These are phyloP conservation scores for Bradypodion pumilum DNA, from an alignment of 2,797 vertebrate genomes.

Conservation along the genomic window DNA sequence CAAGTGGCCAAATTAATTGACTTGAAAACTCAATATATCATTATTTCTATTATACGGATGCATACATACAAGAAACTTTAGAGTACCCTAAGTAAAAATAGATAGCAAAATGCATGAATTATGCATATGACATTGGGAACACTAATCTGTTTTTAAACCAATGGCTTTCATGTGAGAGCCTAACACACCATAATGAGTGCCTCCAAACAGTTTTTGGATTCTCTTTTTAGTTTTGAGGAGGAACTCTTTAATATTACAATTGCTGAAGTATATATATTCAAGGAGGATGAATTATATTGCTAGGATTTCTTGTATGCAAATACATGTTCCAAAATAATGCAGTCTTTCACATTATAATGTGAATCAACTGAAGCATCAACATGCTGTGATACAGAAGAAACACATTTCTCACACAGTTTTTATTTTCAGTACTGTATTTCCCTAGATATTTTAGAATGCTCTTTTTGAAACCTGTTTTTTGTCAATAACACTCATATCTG, in stretches of 20 bases:
- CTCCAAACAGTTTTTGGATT: slow-evolving; percentile 28
- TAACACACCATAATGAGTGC: background rate
- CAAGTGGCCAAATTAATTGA: background rate
- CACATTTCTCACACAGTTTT: slow-evolving; percentile 13
- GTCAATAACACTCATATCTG: slow-evolving; percentile 28
- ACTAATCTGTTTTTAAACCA: slow-evolving; percentile 20
- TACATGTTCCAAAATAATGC: slow-evolving; percentile 34
- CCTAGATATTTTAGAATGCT: background rate
- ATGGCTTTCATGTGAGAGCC: slow-evolving; percentile 30
- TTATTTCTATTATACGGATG: background rate
- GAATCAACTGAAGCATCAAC: slow-evolving; percentile 12
- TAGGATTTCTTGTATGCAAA: slow-evolving; percentile 52
- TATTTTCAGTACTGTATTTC: slow-evolving; percentile 29
- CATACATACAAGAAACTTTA: slow-evolving; percentile 14
- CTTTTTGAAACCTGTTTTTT: slow-evolving; percentile 32
- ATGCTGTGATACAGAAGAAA: background rate
- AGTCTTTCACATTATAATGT: background rate
- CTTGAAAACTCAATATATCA: background rate
- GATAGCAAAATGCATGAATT: background rate
- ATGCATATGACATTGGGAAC: slow-evolving; percentile 16
- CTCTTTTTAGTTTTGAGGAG: slow-evolving; percentile 24
- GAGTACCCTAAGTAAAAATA: slow-evolving; percentile 25
- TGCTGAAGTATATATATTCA: slow-evolving; percentile 48
- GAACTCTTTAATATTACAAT: slow-evolving; percentile 53
- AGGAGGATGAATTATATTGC: slow-evolving; percentile 39